Evolutionary conservation across 2,797 vertebrate species (phyloP).

Genomic region (Babyrousa celebensis): DNA sequence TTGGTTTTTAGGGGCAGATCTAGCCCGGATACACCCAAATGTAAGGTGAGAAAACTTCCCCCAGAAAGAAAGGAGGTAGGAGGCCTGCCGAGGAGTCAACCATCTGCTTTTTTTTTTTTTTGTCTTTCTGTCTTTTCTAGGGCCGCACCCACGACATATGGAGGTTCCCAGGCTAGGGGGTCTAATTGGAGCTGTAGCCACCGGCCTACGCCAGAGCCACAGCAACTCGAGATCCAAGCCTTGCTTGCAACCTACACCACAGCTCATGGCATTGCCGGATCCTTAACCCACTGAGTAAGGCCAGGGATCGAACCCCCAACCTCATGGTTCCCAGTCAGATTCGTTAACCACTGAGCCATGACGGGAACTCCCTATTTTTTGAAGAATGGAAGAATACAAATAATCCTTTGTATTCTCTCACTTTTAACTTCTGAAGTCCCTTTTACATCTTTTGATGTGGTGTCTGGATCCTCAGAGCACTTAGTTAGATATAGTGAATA

Average conservation of each 20-base stretch:
- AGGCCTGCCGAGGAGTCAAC: not conserved
- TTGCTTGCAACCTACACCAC: too few species aligned
- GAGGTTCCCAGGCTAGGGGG: too few species aligned
- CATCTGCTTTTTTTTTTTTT: not conserved
- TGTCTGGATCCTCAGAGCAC: not conserved
- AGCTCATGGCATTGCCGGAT: too few species aligned
- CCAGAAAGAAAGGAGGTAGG: not conserved
- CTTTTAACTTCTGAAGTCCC: slow-evolving; percentile 40
- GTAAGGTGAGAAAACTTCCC: not conserved
- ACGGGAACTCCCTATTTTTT: not conserved
- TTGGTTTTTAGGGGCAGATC: not conserved
- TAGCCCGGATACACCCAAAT: not conserved
- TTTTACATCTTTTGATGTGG: not conserved
- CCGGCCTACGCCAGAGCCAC: too few species aligned
- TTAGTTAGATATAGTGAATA: not conserved
- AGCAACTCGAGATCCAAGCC: too few species aligned
- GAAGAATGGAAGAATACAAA: not conserved
- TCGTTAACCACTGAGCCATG: too few species aligned
- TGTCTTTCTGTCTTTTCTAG: too few species aligned
- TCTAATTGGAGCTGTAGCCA: too few species aligned
- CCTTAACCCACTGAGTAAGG: too few species aligned
- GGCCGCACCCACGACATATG: too few species aligned
- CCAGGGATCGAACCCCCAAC: too few species aligned
- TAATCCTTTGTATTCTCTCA: not conserved
- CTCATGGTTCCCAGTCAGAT: too few species aligned